Percentiles rank a stretch among this genome's conserved stretches.
These are phyloP conservation scores for Drosophila parthenogenetica DNA, from an alignment of 2,888 invertebrate genomes.

Conservation along the genomic window DNA sequence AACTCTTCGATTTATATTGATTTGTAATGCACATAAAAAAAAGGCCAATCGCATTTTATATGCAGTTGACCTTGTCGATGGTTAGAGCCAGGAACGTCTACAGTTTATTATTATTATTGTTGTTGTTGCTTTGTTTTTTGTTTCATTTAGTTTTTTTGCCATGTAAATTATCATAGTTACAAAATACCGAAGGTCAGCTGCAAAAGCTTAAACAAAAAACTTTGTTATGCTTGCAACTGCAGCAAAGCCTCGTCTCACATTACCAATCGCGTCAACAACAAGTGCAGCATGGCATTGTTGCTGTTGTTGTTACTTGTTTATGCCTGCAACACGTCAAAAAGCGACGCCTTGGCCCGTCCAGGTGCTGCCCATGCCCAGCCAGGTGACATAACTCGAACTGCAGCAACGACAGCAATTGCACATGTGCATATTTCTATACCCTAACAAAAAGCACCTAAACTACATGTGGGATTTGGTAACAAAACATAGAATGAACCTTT, in stretches of 20 bases:
- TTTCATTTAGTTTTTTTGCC: conserved; percentile 20
- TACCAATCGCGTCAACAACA: conserved; percentile 55
- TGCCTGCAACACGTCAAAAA: conserved; percentile 62
- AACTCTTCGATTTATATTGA: conserved; percentile 80
- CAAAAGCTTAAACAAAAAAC: conserved; percentile 33
- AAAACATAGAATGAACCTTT: no score
- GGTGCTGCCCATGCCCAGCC: conserved; percentile 52
- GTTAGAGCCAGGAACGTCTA: conserved; percentile 49
- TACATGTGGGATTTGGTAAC: not conserved
- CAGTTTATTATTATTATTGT: conserved; percentile 12
- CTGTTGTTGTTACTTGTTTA: conserved; percentile 31
- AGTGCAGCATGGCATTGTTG: conserved; percentile 58
- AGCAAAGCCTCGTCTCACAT: conserved; percentile 47
- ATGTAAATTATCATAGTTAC: conserved; percentile 66
- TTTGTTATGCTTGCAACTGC: conserved; percentile 44
- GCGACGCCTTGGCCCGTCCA: conserved; percentile 40
- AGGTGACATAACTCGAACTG: conserved; percentile 66
- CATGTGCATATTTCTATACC: conserved; percentile 41
- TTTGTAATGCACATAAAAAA: conserved; percentile 70
- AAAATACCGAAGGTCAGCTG: conserved; percentile 69
- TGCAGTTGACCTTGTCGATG: conserved; percentile 74
- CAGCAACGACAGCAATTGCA: conserved; percentile 30
- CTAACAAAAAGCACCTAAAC: conserved; percentile 15
- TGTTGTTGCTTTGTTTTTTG: conserved; percentile 1
- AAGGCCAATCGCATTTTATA: conserved; percentile 50